These are phyloP conservation scores for Prunella himalayana DNA, from an alignment of 2,113 vertebrate genomes.

Conservation along the genomic window DNA sequence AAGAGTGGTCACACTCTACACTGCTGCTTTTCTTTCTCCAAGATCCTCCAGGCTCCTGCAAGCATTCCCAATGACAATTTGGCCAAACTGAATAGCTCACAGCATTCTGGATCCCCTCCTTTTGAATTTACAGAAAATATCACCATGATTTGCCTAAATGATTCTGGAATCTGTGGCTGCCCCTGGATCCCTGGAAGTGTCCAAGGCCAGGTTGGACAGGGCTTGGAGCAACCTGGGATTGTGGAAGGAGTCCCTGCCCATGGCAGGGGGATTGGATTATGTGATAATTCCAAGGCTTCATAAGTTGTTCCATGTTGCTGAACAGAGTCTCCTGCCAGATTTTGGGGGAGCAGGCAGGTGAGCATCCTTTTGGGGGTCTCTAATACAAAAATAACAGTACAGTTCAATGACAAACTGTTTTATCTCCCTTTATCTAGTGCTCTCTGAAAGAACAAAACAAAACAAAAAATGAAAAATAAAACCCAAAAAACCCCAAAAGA, in stretches of 20 bases:
- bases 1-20: not conserved
- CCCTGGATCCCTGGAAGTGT: not conserved
- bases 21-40: not conserved
- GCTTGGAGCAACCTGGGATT: not conserved
- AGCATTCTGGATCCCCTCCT: not conserved
- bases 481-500: not conserved
- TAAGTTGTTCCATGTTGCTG: rapidly evolving
- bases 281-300: not conserved
- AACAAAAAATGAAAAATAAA: not conserved
- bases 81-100: not conserved
- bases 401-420: not conserved
- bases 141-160: not conserved
- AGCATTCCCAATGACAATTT: not conserved
- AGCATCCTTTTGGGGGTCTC: not conserved
- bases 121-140: not conserved
- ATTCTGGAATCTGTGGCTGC: not conserved
- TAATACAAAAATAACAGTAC: not conserved
- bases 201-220: rapidly evolving
- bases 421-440: rapidly evolving
- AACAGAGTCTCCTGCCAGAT: not conserved
- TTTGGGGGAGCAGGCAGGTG: not conserved
- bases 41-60: not conserved
- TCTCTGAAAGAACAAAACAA: not conserved
- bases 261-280: not conserved
- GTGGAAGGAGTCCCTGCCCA: not conserved